Base-by-base conservation (phyloP, 35 echinoderm and acorn worm genomes). In the Eucidaris tribuloides region DNA sequence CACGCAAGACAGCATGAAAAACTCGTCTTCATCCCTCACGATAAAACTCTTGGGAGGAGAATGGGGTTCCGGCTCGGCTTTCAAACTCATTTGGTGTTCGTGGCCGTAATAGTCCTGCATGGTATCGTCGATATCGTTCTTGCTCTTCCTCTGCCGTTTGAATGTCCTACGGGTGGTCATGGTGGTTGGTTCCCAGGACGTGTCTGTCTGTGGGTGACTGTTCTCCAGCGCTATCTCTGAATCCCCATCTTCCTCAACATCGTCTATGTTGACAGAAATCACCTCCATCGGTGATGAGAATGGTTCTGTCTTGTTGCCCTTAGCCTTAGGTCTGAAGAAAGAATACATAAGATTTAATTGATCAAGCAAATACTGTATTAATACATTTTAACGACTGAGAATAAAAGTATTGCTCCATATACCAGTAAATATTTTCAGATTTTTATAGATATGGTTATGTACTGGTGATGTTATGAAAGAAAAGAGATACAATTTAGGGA, bases 1-100 rank as follows among this genome's bases (percentile, higher is more conserved):
- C 74, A 78, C 74, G 42, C 74, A 78, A 41, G 74, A 41, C 39
- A 46, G 74, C 74, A 78, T 78, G 74, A 46, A 78, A 45, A 45
- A 78, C 74, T 46, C 74, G 49, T 78, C 74, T 20, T 78, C 74
- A 44, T 78, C 74, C 43, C 34, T 78, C 20, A 32, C 39, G 74
- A 45, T 40, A 44, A 19, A 17, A 7, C 28, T 7, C 13, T 7
- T 77, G 45, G 35, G 6, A 9, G 14, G 7, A 43, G 9, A 32
- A 77, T n/a, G n/a, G n/a, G n/a, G n/a, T n/a, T n/a, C n/a, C n/a
- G n/a, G n/a, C n/a, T 19, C 71, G 9, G 71, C 27, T 27, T 32
- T 41, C 39, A 77, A 41, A 42, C 71, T 77, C 71, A 19, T 32
- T 77, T 38, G 71, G 37, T 77, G 71, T 77, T 77, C 45, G 30